Base-by-base conservation (phyloP, 2,888 invertebrate species). In the Margaritifera margaritifera region DNA sequence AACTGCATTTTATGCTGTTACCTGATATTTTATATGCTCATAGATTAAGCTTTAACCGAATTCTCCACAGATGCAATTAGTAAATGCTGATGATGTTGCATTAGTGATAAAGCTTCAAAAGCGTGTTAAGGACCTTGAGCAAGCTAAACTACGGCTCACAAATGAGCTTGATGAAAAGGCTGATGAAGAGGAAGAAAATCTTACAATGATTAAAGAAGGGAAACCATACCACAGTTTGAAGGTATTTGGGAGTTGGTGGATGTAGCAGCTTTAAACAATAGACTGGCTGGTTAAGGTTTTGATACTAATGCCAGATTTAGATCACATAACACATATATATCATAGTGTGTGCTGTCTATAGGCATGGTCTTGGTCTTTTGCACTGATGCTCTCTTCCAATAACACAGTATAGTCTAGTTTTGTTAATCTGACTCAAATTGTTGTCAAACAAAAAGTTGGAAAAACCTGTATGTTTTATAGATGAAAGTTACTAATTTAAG, bases 41-140 rank as follows among this genome's bases (percentile, higher is more conserved):
- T 25, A 63, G 52, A 22, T 24, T 56, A 24, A 56, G 25, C 52
- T 64, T 57, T 50, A 50, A 24, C 31, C 56, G n/a, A 53, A 53
- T 55, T 24, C 55, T 18, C 20, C 27, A 72, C 80, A 82, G 82
- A 72, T 78, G 69, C 70, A 79, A 64, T 65, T 79, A 58, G 78
- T 75, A 22, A 80, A 75, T 68, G 74, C 77, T 5, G 81, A 80
- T n/a, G 84, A 84, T 52, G 79, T 95, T 0, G 93, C 93, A 0
- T 88, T 96, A 50, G 93, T 96, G 0, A 90, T 95, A 0, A 93
- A 95, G 65, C 92, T 96, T 80, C 95, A 96, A 86, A 94, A 81
- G 71, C 75, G 86, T 51, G 79, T 88, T 24, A 81, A 82, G 62
- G 83, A 85, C 62, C 76, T 87, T 62, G 87, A 87, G 71, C 75